phyloP scores from a whole-genome alignment of 2,888 invertebrate genomes.

The Ichneumon xanthorius region DNA sequence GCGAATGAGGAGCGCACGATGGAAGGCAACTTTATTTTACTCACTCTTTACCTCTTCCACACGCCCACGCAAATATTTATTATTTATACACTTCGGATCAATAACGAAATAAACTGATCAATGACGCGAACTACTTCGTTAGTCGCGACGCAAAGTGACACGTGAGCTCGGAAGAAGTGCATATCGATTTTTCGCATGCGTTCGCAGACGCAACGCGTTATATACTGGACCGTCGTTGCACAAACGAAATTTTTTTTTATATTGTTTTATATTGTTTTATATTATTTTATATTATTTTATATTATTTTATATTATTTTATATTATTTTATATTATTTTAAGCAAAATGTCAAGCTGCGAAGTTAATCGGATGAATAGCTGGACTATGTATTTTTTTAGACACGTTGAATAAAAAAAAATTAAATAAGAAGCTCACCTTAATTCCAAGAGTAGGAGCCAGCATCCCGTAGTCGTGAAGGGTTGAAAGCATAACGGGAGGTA shows the following conservation, averaged over 20 bases:
- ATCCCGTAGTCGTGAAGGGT: slow-evolving; percentile 84
- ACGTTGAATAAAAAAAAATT: slow-evolving; percentile 10
- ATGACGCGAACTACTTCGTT: slow-evolving; percentile 43
- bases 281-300: neutral
- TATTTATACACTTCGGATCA: slow-evolving; percentile 58
- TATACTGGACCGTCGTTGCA: slow-evolving; percentile 24
- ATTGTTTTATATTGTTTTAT: too few relatives aligned
- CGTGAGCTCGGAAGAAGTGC: slow-evolving; percentile 23
- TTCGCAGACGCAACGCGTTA: slow-evolving; percentile 38
- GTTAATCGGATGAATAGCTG: neutral
- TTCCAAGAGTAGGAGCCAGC: slow-evolving; percentile 83
- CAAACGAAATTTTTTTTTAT: slow-evolving; percentile 21
- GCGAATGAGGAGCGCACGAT: neutral
- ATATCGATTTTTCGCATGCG: slow-evolving; percentile 48
- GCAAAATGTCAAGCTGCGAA: neutral
- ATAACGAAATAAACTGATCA: slow-evolving; percentile 49
- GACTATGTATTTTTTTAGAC: neutral
- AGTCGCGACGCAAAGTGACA: slow-evolving; percentile 53
- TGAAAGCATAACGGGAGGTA: slow-evolving; percentile 84
- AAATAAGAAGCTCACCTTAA: slow-evolving; percentile 80
- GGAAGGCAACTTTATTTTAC: slow-evolving; percentile 34
- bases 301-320: neutral
- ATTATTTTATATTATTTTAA: neutral
- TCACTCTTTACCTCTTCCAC: slow-evolving; percentile 17
- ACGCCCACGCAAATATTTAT: slow-evolving; percentile 50